phyloP scores from a whole-genome alignment of 2,797 vertebrate species.

The Ambastaia sidthimunki region DNA sequence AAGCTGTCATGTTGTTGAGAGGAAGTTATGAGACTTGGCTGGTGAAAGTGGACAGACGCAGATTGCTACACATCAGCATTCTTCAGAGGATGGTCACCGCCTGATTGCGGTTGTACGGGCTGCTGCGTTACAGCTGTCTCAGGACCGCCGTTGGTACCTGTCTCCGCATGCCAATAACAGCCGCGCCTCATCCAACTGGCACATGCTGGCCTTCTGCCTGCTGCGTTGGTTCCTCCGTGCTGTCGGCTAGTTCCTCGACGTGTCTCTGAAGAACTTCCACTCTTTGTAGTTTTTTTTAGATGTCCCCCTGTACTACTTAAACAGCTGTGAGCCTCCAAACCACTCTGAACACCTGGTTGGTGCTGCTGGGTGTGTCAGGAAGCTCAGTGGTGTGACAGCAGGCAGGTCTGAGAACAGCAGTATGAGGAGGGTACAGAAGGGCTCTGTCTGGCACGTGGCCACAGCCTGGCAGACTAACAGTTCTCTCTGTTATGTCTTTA shows the following conservation, averaged over 20 bases:
- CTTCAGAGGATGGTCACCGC: conserved; percentile 83
- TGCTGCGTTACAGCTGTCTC: conserved; percentile 98
- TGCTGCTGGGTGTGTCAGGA: conserved; percentile 76
- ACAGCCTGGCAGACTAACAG: conserved; percentile 34
- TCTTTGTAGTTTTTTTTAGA: conserved; percentile 72
- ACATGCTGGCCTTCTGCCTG: conserved; percentile 90
- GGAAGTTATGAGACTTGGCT: conserved; percentile 81
- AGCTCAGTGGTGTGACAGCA: conserved; percentile 79
- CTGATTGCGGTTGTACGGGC: conserved; percentile 97
- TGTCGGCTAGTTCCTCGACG: conserved; percentile 85
- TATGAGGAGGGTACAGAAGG: conserved; percentile 23
- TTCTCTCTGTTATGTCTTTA: conserved; percentile 24
- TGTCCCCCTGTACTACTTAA: conserved; percentile 67
- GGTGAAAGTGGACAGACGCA: conserved; percentile 79
- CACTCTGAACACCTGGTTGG: conserved; percentile 74
- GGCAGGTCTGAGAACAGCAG: conserved; percentile 65
- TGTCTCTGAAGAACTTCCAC: conserved; percentile 78
- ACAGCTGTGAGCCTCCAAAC: conserved; percentile 81
- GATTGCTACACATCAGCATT: conserved; percentile 90
- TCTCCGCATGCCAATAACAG: conserved; percentile 94
- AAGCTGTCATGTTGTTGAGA: conserved; percentile 85
- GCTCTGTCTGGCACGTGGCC: conserved; percentile 37
- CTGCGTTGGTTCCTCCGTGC: conserved; percentile 75
- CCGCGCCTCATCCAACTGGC: conserved; percentile 83
- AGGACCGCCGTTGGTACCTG: conserved; percentile 87